Evolutionary conservation across 2,888 invertebrate species (phyloP), one percentile per base, ranked within the genome.

Genomic region (Macrosiphum euphorbiae): DNA sequence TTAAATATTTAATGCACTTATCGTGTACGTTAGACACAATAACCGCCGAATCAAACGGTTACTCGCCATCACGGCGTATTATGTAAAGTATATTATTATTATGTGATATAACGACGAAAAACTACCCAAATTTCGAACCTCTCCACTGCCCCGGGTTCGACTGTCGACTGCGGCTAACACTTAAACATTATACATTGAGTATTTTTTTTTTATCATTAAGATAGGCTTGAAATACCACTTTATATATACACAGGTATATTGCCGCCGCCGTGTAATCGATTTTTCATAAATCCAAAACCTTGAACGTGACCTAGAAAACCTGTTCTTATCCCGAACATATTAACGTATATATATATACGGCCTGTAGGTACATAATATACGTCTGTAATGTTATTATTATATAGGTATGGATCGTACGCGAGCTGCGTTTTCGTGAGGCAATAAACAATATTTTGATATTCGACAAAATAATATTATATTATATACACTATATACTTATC

Each of bases 231-330:
- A 78, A 78, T 35, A 78, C 78, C 35, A 78, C 35, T 35, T 16
- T 67, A 67, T 67, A n/a, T 5, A n/a, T 55, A 55, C 5, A 5
- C 5, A 55, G 24, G 61, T 78, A 78, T 28, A 35, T 55, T 20
- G 8, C 44, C 85, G 85, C 44, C 85, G 85, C 44, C 85, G 11
- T 44, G 26, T 90, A 90, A 52, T 78, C 90, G 90, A 90, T 90
- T 90, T 90, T 90, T 90, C 52, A 26, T 35, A 85, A 91, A 86
- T 91, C 58, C 58, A n/a, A 44, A 91, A 86, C 91, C 91, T 85
- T 86, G 58, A 85, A 91, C 84, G 55, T 91, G 84, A 90, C 78
- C 78, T 90, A 90, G 84, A 78, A 91, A 91, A 91, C 91, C 91
- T 55, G 91, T 91, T 91, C n/a, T 58, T n/a, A n/a, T 88, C 52